Conservation (phyloP, 2,113 vertebrate species). For the Cynoglossus semilaevis region DNA sequence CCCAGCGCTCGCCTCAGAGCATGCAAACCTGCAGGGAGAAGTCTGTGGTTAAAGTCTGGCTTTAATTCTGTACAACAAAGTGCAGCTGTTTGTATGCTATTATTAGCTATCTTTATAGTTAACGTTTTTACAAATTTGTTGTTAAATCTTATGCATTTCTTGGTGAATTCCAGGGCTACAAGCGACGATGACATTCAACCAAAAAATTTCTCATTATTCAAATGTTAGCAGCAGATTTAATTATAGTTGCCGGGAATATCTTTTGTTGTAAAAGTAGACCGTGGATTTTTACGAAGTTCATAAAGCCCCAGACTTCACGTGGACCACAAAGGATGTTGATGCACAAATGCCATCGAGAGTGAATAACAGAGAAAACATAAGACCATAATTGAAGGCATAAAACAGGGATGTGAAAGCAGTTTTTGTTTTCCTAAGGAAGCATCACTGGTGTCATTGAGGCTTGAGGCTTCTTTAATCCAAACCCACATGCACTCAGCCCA, state of each 20-base stretch:
- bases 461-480: conserved; percentile 36
- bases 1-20: conserved; percentile 81
- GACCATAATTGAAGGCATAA: conserved; percentile 6
- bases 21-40: conserved; percentile 77
- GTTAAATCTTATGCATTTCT: no score
- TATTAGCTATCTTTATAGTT: no score
- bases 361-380: conserved; percentile 16
- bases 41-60: no score
- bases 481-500: conserved; percentile 26
- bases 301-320: background rate
- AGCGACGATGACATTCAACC: no score
- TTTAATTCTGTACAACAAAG: no score
- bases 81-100: no score
- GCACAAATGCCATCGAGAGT: conserved; percentile 3
- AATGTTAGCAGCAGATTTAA: no score
- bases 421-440: conserved; percentile 32
- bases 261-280: no score
- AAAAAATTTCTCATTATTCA: no score
- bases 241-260: no score
- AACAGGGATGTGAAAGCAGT: background rate
- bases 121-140: no score
- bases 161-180: no score
- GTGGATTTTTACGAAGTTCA: background rate
- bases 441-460: conserved; percentile 14
- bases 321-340: background rate